Conservation (phyloP, 2,113 vertebrate species). For the Dunckerocampus dactyliophorus region DNA sequence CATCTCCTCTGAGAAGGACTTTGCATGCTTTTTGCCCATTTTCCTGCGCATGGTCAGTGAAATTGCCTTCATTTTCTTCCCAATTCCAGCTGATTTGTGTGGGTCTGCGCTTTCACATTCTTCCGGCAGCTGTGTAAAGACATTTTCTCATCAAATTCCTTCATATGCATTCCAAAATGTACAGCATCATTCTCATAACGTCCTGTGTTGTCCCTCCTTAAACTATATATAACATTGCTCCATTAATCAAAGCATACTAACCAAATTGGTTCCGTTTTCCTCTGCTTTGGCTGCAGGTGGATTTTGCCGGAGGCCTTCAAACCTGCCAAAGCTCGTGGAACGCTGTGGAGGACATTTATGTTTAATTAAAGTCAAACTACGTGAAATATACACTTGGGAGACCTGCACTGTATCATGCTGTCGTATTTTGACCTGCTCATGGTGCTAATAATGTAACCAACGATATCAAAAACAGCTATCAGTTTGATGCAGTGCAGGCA, state of each 20-base stretch:
- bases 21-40: constrained; percentile 86
- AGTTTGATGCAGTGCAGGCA: neutral
- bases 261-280: constrained; percentile 72
- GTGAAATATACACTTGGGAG: neutral
- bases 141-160: neutral
- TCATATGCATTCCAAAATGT: neutral
- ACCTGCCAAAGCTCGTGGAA: constrained; percentile 85
- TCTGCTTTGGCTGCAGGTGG: constrained; percentile 68
- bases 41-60: constrained; percentile 92
- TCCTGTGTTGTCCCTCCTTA: no score
- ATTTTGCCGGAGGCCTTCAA: constrained; percentile 77
- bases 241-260: constrained; percentile 26
- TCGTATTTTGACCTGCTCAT: neutral
- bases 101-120: constrained; percentile 72
- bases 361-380: neutral
- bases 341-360: constrained; percentile 67
- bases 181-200: no score
- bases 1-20: constrained; percentile 82
- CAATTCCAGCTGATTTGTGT: constrained; percentile 76
- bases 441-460: neutral
- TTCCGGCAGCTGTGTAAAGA: constrained; percentile 68
- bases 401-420: neutral
- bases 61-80: constrained; percentile 94
- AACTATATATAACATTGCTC: neutral
- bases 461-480: neutral